Evolutionary conservation across 2,888 invertebrate species (phyloP), one percentile per base, ranked within the genome.

Genomic region (Agriotes lineatus): DNA sequence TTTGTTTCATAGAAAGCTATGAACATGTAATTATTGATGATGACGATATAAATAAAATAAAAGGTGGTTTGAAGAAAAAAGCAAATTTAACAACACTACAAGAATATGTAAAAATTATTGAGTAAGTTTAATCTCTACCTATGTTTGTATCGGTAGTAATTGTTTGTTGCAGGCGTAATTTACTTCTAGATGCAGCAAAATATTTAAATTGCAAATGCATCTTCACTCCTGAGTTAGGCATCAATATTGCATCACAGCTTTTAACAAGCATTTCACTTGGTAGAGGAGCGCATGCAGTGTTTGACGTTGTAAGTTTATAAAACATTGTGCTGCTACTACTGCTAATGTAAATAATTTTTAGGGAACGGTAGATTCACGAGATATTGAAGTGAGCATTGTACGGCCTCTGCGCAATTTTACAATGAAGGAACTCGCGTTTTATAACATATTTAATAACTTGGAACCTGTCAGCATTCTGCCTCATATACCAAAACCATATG

Each of bases 331-430:
- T 39, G 10, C 10, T 37, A 39, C n/a, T n/a, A n/a, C n/a, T n/a
- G n/a, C n/a, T 39, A 12, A 39, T 56, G 67, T 59, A 59, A 64
- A 58, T 68, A 62, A n/a, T n/a, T 86, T 86, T 71, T 81, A 92
- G 92, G 90, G 91, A 30, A 91, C 95, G 79, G 85, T 88, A 73
- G 95, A 96, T 81, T 84, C 85, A 65, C 88, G 95, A 60, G 83
- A 88, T 78, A 74, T 82, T 7, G 84, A 87, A 67, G 82, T 94
- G 0, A 89, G 87, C 81, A 85, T 96, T 65, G 82, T 96, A 20
- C 87, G 94, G 74, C 96, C 96, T 1, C 85, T 96, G 79, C 89
- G 92, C 82, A 92, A 93, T 76, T 91, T 96, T 67, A 91, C 88
- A 16, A 86, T 87, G 66, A 92, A 93, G 80, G 96, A 97, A 85